These are phyloP conservation scores for Argyra leucocephala DNA, from an alignment of 2,888 invertebrate species.

Conservation along the genomic window DNA sequence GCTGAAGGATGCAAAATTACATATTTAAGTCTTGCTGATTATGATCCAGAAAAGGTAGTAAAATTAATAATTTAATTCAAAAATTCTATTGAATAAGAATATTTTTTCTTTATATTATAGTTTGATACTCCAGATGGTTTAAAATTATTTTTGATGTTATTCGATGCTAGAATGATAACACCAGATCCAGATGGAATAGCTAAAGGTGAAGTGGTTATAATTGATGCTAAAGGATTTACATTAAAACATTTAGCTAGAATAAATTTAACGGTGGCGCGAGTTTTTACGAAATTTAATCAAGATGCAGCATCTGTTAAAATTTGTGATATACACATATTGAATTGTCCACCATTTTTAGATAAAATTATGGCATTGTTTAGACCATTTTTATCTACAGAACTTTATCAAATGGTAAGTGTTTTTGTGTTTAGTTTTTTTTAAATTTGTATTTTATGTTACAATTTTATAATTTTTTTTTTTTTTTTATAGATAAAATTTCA, in stretches of 20 bases:
- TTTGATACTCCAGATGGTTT: background rate
- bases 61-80: background rate
- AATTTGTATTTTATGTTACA: background rate
- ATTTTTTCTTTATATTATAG: background rate
- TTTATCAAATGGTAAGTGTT: slow-evolving; percentile 46
- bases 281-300: slow-evolving; percentile 58
- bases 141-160: slow-evolving; percentile 2
- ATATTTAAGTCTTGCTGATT: background rate
- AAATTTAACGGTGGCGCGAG: slow-evolving; percentile 50
- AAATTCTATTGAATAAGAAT: background rate
- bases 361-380: slow-evolving; percentile 50
- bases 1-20: slow-evolving; percentile 1
- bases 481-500: slow-evolving; percentile 48
- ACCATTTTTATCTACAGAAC: slow-evolving; percentile 53
- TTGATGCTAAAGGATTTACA: slow-evolving; percentile 58
- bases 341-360: slow-evolving; percentile 51
- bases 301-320: slow-evolving; percentile 59
- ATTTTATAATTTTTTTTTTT: background rate
- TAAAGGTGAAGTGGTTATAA: slow-evolving; percentile 55
- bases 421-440: background rate
- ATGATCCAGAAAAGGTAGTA: background rate
- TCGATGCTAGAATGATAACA: background rate
- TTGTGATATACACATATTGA: slow-evolving; percentile 57
- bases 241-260: slow-evolving; percentile 52
- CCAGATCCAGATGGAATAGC: slow-evolving; percentile 49